A percentile compares a stretch with the other conserved stretches of the same genome.
Evolutionary conservation across 53 echinoderm and acorn worm species (phyloP).

Genomic region (Patiria pectinifera): DNA sequence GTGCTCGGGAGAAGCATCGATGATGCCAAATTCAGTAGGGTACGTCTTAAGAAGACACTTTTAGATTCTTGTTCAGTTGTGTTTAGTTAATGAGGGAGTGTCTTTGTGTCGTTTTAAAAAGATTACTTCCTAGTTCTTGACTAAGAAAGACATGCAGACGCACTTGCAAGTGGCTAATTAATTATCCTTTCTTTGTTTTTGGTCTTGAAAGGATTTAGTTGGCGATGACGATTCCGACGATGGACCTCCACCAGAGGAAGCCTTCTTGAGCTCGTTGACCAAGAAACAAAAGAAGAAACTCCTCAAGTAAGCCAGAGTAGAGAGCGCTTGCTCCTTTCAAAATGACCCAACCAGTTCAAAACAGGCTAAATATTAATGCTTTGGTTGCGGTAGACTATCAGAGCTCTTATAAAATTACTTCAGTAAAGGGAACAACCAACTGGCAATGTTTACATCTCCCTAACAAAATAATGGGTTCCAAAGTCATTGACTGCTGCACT

Average conservation of each 20-base stretch:
- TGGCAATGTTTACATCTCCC: no score
- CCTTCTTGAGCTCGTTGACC: slow-evolving; percentile 91
- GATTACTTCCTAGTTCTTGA: neutral
- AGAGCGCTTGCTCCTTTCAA: neutral
- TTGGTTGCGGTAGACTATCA: no score
- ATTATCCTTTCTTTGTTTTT: neutral
- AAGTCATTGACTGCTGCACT: no score
- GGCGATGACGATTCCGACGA: slow-evolving; percentile 87
- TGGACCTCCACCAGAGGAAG: slow-evolving; percentile 77
- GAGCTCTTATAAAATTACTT: no score
- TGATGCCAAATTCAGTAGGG: slow-evolving; percentile 71
- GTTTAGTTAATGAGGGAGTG: no score
- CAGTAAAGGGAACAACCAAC: no score
- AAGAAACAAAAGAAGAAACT: slow-evolving; percentile 96
- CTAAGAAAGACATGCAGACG: neutral
- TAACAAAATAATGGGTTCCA: no score
- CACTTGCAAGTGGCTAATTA: neutral
- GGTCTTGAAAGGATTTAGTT: slow-evolving; percentile 73
- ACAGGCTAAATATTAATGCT: neutral
- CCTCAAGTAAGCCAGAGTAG: slow-evolving; percentile 80
- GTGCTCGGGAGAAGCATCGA: slow-evolving; percentile 83
- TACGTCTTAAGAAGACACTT: slow-evolving; percentile 12
- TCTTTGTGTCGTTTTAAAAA: neutral
- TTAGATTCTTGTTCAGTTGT: neutral
- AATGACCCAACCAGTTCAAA: no score